Conservation (phyloP, 2,888 invertebrate genomes). For the Lymantria dispar region DNA sequence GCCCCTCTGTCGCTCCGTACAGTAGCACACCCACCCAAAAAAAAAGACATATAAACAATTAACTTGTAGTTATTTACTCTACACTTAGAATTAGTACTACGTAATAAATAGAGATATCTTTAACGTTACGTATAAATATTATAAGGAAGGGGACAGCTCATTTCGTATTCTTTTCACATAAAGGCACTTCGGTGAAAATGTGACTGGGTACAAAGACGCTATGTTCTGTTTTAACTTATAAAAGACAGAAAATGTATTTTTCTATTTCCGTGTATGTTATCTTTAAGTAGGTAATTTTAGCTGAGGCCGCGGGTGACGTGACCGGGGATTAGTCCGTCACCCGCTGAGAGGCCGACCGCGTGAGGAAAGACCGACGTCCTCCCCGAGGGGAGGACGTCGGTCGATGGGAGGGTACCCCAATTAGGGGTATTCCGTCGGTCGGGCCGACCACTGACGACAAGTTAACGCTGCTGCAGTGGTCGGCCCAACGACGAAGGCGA, state of each 20-base stretch:
- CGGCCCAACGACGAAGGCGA: too few relatives aligned
- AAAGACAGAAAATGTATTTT: slow-evolving; percentile 13
- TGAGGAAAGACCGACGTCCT: too few relatives aligned
- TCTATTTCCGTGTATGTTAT: slow-evolving; percentile 1
- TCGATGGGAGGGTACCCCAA: too few relatives aligned
- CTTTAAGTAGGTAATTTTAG: neutral
- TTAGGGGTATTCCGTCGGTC: too few relatives aligned
- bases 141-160: slow-evolving; percentile 54
- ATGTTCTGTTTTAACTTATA: slow-evolving; percentile 33
- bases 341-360: too few relatives aligned
- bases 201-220: slow-evolving; percentile 44
- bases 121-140: slow-evolving; percentile 56
- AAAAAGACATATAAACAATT: slow-evolving; percentile 9
- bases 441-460: too few relatives aligned
- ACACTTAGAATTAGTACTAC: slow-evolving; percentile 39
- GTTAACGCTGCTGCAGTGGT: too few relatives aligned
- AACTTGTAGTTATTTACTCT: slow-evolving; percentile 20
- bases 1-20: too few relatives aligned
- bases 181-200: slow-evolving; percentile 62
- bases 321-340: too few relatives aligned
- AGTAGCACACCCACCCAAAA: too few relatives aligned
- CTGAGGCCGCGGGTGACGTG: too few relatives aligned
- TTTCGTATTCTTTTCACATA: slow-evolving; percentile 63
- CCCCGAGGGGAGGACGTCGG: too few relatives aligned
- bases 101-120: slow-evolving; percentile 60